Evolutionary conservation across 2,113 vertebrate species (phyloP).

Genomic region (Anolis sagrei): DNA sequence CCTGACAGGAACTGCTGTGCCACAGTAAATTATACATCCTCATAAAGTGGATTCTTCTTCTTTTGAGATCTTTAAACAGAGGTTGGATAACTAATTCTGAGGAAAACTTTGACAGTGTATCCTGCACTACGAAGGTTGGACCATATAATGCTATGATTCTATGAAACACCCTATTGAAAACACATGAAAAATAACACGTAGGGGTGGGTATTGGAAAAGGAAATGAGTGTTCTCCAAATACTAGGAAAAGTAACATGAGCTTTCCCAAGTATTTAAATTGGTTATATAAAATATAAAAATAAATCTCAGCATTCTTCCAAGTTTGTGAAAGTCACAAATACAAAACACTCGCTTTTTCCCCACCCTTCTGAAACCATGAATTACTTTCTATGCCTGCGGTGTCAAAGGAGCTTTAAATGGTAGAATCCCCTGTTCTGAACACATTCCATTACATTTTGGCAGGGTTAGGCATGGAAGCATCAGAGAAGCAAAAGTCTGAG

Average conservation of each 20-base stretch:
- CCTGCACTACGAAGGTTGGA: too few relatives aligned
- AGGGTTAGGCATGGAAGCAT: not conserved
- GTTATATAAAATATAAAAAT: constrained; percentile 63
- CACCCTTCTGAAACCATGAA: constrained; percentile 8
- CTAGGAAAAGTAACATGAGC: constrained; percentile 45
- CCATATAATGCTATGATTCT: too few relatives aligned
- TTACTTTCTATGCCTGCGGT: constrained; percentile 9
- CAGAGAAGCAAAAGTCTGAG: constrained; percentile 13
- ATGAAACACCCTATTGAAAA: constrained; percentile 21
- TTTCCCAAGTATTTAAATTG: constrained; percentile 54
- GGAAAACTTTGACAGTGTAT: too few relatives aligned
- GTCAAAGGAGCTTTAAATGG: constrained; percentile 18
- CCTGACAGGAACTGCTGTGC: too few relatives aligned
- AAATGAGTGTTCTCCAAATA: constrained; percentile 44
- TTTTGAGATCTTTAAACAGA: too few relatives aligned
- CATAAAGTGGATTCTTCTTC: too few relatives aligned
- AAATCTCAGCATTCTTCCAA: constrained; percentile 34
- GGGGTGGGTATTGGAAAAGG: not conserved
- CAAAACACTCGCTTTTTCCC: constrained; percentile 20
- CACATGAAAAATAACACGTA: constrained; percentile 24
- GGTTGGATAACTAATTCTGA: too few relatives aligned
- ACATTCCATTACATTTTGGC: constrained; percentile 40
- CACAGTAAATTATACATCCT: too few relatives aligned
- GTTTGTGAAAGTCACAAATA: constrained; percentile 49
- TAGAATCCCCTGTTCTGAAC: constrained; percentile 24